A percentile compares a stretch with the other conserved stretches of the same genome.
phyloP scores from a whole-genome alignment of 2,888 invertebrate species.

The Epistrophe eligans region DNA sequence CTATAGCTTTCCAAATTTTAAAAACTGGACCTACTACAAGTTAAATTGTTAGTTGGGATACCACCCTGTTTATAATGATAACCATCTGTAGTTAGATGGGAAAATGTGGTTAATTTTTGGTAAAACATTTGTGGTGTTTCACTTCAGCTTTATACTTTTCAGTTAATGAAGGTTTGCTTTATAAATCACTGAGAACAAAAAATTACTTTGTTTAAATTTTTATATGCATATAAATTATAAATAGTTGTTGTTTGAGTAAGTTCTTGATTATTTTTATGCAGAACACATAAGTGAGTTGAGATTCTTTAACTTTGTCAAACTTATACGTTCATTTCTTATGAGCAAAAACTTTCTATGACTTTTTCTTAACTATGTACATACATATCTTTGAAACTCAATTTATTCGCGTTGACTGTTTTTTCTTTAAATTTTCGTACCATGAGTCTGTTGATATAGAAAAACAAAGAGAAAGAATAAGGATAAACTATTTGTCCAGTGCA shows the following conservation, averaged over 20 bases:
- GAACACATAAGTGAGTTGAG: neutral
- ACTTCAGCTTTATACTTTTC: slow-evolving; percentile 19
- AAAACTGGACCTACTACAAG: too few relatives aligned
- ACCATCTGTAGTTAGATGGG: slow-evolving; percentile 14
- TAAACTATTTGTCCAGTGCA: neutral
- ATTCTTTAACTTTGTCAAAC: slow-evolving; percentile 10
- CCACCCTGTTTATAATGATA: neutral
- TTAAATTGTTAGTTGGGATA: too few relatives aligned
- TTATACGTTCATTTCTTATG: neutral
- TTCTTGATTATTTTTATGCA: neutral
- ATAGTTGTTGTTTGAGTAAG: neutral
- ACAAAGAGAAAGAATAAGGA: slow-evolving; percentile 8
- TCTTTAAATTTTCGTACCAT: neutral
- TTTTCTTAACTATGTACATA: slow-evolving; percentile 13
- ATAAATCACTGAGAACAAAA: slow-evolving; percentile 3
- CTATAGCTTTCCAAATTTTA: too few relatives aligned
- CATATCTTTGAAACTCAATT: slow-evolving; percentile 13
- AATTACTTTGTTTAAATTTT: slow-evolving; percentile 43
- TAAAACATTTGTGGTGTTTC: slow-evolving; percentile 43
- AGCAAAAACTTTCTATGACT: neutral
- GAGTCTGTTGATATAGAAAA: neutral
- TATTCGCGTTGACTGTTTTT: slow-evolving; percentile 28
- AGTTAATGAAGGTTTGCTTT: neutral
- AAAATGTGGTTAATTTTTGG: slow-evolving; percentile 57
- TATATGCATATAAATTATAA: neutral